Evolutionary conservation across 2,113 vertebrate species (phyloP), one percentile per base, ranked within the genome.

Genomic region (Rissa tridactyla): DNA sequence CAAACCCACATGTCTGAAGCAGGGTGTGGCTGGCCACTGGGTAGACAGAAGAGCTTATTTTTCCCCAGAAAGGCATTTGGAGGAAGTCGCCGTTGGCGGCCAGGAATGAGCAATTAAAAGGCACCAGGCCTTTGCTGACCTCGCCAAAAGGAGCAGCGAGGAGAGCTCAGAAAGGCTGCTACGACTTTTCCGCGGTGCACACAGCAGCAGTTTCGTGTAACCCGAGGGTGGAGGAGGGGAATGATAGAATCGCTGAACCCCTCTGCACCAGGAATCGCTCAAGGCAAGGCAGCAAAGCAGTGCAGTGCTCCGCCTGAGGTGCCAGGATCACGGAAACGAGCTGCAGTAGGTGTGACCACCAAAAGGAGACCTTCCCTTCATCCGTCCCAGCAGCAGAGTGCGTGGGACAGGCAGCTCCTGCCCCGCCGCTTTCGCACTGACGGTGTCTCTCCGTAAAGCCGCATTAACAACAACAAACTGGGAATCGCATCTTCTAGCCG

Each of bases 111-210:
- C 54, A 22, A 17, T n/a, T 54, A 18, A 14, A 77, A 69, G 11
- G 27, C 32, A 3, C 20, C 68, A 27, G 58, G 27, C 44, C 57
- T 8, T 64, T 18, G 79, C 29, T 1, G 3, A 18, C 16, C 29
- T 83, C 10, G 4, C 23, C 27, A 5, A 3, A n/a, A 42, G 26
- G 34, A 23, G 57, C 5, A 32, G 13, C 2, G 20, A 62, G 46
- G 36, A 70, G n/a, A 49, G 17, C 54, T 51, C 42, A 6, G 72
- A 25, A 40, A 10, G 6, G 12, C 62, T 20, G 57, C 47, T 19
- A 4, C 0, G 6, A 13, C 30, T 64, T 32, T 52, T 49, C 13
- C 52, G 3, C 1, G 1, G 1, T 10, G 21, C 14, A 3, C 7
- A 5, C 23, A 38, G 55, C n/a, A 73, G 80, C 22, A 25, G 32